Evolutionary conservation across 2,888 invertebrate genomes (phyloP), one percentile per base, ranked within the genome.

Genomic region (Eledona agricola): DNA sequence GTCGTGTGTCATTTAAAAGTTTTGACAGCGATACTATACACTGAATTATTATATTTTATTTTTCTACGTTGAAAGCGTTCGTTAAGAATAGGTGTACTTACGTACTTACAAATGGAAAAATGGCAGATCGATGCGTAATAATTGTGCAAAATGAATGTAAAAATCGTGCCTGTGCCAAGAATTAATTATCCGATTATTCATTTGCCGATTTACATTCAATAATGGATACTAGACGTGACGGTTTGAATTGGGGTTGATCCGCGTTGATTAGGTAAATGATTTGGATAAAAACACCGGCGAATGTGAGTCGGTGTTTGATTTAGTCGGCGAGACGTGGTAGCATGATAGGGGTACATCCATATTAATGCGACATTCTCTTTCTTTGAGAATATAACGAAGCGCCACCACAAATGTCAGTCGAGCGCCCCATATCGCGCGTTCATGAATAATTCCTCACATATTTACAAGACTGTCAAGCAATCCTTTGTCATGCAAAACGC

Each of bases 361-460:
- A 72, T 72, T 70, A 68, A 71, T 70, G 67, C 68, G 72, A 70
- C 70, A 70, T 63, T 67, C 68, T 68, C 67, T 71, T 72, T 71
- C 74, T 75, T 74, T 71, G 72, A 73, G 71, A 74, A 67, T 72
- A 71, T 73, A 72, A 69, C 72, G 69, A 65, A 67, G 68, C 70
- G 71, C 71, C 69, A 71, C 72, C 71, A 67, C 69, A 72, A 72
- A 73, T 74, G 75, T 74, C 75, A 74, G 74, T 66, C 61, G 65
- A 57, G 65, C 67, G 68, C 71, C 67, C 73, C 73, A 74, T 74
- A 74, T 75, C 73, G 72, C 73, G 70, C 67, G 66, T 75, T 77
- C 76, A 77, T 77, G 77, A 77, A 77, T 77, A 77, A 77, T 77
- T 77, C 76, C 72, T 72, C 74, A 76, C 76, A 76, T 77, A 77